These are phyloP conservation scores for Cotesia typhae DNA, from an alignment of 1,140 invertebrate genomes.

Conservation along the genomic window DNA sequence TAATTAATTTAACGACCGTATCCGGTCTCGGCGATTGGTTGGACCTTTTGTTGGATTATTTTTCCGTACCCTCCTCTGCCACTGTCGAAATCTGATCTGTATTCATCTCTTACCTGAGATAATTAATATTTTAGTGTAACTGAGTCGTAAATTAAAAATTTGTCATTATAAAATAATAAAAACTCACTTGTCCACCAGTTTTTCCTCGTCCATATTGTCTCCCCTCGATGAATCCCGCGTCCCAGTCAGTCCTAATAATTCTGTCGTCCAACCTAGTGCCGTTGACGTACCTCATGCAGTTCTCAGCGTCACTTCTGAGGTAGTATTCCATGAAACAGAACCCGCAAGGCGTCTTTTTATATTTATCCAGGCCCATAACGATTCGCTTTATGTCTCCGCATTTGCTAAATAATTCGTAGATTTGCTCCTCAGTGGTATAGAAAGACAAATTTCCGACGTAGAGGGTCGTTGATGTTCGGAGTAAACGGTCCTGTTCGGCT, in stretches of 20 bases:
- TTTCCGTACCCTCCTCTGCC: constrained; percentile 97
- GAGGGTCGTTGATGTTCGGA: constrained; percentile 82
- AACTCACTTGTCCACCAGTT: constrained; percentile 92
- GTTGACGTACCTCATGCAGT: constrained; percentile 96
- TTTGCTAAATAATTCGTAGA: constrained; percentile 95
- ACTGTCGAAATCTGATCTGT: constrained; percentile 95
- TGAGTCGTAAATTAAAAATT: no score
- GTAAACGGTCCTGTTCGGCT: constrained; percentile 86
- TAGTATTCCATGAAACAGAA: constrained; percentile 99
- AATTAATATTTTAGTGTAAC: no score
- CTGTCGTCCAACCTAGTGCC: constrained; percentile 96
- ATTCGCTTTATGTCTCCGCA: constrained; percentile 96
- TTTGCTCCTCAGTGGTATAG: constrained; percentile 99
- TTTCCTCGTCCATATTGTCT: constrained; percentile 98
- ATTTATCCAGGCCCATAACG: constrained; percentile 98
- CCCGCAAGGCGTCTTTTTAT: constrained; percentile 98
- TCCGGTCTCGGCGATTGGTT: constrained; percentile 47
- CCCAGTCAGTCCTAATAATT: constrained; percentile 98
- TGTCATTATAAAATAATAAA: no score
- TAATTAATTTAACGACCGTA: constrained; percentile 44
- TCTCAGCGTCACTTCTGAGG: constrained; percentile 85
- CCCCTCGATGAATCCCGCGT: constrained; percentile 98
- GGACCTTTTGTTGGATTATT: constrained; percentile 86
- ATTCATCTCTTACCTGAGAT: constrained; percentile 94
- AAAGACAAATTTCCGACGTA: constrained; percentile 99